phyloP scores from a whole-genome alignment of 2,888 invertebrate genomes.

The Rhynchonema sp. region DNA sequence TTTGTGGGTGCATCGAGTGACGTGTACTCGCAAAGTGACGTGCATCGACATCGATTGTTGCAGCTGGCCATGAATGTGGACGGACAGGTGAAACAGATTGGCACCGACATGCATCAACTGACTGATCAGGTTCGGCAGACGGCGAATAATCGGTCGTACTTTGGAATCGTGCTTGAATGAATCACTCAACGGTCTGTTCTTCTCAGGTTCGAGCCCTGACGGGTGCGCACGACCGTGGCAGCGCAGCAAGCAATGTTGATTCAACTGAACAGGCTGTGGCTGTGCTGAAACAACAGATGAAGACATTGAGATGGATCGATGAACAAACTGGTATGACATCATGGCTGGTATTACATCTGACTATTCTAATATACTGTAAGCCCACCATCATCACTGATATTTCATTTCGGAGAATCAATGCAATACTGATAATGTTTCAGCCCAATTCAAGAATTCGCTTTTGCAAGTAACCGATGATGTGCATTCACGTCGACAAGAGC shows the following conservation, averaged over 20 bases:
- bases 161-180: too few species aligned
- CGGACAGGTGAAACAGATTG: slow-evolving; percentile 6
- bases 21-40: background rate
- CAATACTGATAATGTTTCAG: too few species aligned
- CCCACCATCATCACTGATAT: too few species aligned
- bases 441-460: too few species aligned
- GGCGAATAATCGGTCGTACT: background rate
- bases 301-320: slow-evolving; percentile 6
- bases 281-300: slow-evolving; percentile 5
- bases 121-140: background rate
- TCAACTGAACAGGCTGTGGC: background rate
- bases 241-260: background rate
- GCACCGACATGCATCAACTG: slow-evolving; percentile 1
- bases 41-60: background rate
- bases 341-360: too few species aligned
- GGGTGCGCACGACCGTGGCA: background rate
- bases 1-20: too few species aligned
- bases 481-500: too few species aligned
- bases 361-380: too few species aligned
- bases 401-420: too few species aligned
- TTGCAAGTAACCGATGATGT: too few species aligned
- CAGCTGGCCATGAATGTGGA: slow-evolving; percentile 2
- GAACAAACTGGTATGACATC: slow-evolving; percentile 2
- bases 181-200: background rate
- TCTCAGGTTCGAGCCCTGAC: background rate